Evolutionary conservation across 1,140 invertebrate species (phyloP).

Genomic region (Solen grandis): DNA sequence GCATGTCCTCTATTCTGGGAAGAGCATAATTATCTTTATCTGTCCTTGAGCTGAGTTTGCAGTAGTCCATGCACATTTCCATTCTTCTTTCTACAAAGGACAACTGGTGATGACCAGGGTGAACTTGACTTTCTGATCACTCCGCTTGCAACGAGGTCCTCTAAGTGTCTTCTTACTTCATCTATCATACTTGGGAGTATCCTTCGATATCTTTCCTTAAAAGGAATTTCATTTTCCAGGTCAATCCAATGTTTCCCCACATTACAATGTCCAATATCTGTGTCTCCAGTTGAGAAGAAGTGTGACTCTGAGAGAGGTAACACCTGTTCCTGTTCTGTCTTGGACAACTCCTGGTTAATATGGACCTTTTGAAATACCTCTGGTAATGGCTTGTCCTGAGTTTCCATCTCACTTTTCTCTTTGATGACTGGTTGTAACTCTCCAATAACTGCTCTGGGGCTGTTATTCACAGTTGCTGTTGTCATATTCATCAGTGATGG

Average conservation of each 20-base stretch:
- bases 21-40: conserved; percentile 82
- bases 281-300: conserved; percentile 1
- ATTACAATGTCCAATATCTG: conserved; percentile 3
- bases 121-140: conserved; percentile 25
- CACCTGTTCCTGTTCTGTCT: conserved; percentile 14
- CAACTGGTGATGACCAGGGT: conserved; percentile 18
- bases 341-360: neutral
- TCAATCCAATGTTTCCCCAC: conserved; percentile 22
- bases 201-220: conserved; percentile 7
- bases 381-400: conserved; percentile 1
- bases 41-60: conserved; percentile 80
- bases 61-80: conserved; percentile 75
- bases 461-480: neutral
- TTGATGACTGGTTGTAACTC: conserved; percentile 15
- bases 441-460: conserved; percentile 8
- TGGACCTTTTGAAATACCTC: neutral
- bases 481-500: conserved; percentile 7
- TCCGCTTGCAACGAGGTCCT: conserved; percentile 2
- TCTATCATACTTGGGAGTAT: conserved; percentile 19
- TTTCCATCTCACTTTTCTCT: neutral
- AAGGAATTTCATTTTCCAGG: neutral
- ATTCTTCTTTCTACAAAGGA: conserved; percentile 17
- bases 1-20: conserved; percentile 80
- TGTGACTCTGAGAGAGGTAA: neutral
- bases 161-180: conserved; percentile 8